Evolutionary conservation across 35 echinoderm and acorn worm genomes (phyloP), one percentile per base, ranked within the genome.

Genomic region (Hemicentrotus pulcherrimus): DNA sequence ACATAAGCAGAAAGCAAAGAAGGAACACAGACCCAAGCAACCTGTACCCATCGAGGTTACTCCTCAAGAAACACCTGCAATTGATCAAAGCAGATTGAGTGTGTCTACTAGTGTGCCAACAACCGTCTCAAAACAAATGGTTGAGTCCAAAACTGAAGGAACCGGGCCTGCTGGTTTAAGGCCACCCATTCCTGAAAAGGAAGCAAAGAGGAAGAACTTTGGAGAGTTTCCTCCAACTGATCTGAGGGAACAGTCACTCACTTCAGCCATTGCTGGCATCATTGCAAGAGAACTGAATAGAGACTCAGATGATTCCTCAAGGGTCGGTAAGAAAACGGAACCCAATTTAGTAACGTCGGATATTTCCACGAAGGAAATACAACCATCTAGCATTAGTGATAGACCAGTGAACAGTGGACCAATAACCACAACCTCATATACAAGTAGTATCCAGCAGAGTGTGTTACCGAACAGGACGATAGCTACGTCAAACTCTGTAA

Each of bases 241-340:
- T 19, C 86, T 92, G 35, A 92, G 94, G 60, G 96, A 97, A n/a
- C 90, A 94, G n/a, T 94, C 96, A 12, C 95, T 97, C 32, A 97
- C 94, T 16, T 88, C 93, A 32, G 96, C 96, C 32, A 97, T 97
- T 28, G 96, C 96, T 55, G 96, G 96, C 5, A 97, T 97, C 61
- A 97, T 97, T 47, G 96, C 96, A n/a, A 33, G 96, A 88, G 96
- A 97, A 71, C 60, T 97, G 32, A 97, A 91, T 86, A 97, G 92
- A 96, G 96, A 95, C 61, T 92, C 91, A 41, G 46, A 33, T 90
- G 32, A 30, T 47, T 32, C 91, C 13, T 58, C 91, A 47, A 14
- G 41, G 14, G 46, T 47, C 14, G 28, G 91, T 58, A 93, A 47
- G 30, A 32, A 93, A 46, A 15, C 91, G 31, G 91, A 93, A 58